Base-by-base conservation (phyloP, 2,113 vertebrate genomes). In the Ameiurus melas region DNA sequence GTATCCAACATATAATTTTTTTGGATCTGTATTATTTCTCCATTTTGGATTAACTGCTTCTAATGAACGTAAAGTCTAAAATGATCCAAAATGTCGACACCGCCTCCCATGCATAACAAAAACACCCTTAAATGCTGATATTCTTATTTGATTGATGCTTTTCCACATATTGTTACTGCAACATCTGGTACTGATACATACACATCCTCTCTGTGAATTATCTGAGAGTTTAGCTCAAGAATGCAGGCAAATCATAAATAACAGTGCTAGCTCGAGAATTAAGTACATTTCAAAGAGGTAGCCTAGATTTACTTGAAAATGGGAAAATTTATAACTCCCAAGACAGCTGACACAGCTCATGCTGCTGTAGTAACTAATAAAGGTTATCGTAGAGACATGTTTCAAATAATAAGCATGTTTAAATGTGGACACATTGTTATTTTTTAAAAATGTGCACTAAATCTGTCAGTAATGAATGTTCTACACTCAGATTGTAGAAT, bases 91-190 rank as follows among this genome's bases (percentile, higher is more conserved):
- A 36, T 27, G 70, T 85, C 30, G 5, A 71, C 84, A 25, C 25
- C 14, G 51, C 20, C 57, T 71, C 30, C 43, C 47, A 30, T 57
- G 84, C 25, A 85, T 58, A 71, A 71, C 68, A 70, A 85, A 71
- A 71, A 83, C 36, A 84, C 13, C 85, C 64, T 84, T 89, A 75
- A 64, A 43, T 5, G 2, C 77, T 4, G 57, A 91, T 94, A 94
- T 94, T 53, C 88, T 39, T 27, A 17, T 57, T 43, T 82, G 86
- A 87, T 87, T 36, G 86, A 90, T 92, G 89, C 86, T 92, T 92
- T 95, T 95, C 94, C 94, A 90, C 92, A 89, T 64, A 95, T 95
- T 95, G 94, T 95, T 77, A 78, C 43, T 43, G 73, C 58, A 91
- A 78, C 89, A 91, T 84, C 85, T 91, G 85, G n/a, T 78, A 86